Evolutionary conservation across 2,113 vertebrate genomes (phyloP).

Genomic region (Phyllostomus hastatus): DNA sequence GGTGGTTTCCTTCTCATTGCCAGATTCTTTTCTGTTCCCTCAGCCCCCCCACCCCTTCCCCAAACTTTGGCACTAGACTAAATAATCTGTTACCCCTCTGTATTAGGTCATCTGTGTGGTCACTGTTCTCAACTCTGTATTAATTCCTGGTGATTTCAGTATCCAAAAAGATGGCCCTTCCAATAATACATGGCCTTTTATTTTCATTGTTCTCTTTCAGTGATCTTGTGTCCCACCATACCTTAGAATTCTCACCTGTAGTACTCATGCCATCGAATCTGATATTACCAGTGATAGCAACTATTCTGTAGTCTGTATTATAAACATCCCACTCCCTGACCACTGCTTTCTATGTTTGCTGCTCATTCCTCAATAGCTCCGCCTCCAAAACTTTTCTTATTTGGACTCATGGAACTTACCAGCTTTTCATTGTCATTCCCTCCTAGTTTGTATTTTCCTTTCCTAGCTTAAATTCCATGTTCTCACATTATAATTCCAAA

Average conservation of each 20-base stretch:
- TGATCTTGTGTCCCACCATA: not conserved
- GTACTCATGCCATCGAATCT: not conserved
- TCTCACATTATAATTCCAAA: not conserved
- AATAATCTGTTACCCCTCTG: not conserved
- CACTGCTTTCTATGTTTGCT: not conserved
- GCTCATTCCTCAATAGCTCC: not conserved
- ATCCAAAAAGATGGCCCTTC: not conserved
- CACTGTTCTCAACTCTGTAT: not conserved
- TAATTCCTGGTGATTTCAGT: not conserved
- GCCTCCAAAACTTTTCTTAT: not conserved
- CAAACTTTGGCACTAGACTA: not conserved
- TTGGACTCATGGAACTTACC: not conserved
- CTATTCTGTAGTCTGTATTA: not conserved
- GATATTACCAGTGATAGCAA: not conserved
- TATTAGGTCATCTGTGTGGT: not conserved
- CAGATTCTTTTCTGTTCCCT: not conserved
- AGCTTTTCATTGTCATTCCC: not conserved
- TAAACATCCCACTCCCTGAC: not conserved
- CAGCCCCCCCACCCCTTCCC: rapidly evolving
- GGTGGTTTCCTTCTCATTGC: not conserved
- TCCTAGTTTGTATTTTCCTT: not conserved
- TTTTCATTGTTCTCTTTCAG: not conserved
- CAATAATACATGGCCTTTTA: not conserved
- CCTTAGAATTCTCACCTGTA: not conserved
- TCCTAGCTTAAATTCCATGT: not conserved